A percentile compares a stretch with the other conserved stretches of the same genome.
phyloP scores from a whole-genome alignment of 2,797 vertebrate species.

The Distichodus sexfasciatus region DNA sequence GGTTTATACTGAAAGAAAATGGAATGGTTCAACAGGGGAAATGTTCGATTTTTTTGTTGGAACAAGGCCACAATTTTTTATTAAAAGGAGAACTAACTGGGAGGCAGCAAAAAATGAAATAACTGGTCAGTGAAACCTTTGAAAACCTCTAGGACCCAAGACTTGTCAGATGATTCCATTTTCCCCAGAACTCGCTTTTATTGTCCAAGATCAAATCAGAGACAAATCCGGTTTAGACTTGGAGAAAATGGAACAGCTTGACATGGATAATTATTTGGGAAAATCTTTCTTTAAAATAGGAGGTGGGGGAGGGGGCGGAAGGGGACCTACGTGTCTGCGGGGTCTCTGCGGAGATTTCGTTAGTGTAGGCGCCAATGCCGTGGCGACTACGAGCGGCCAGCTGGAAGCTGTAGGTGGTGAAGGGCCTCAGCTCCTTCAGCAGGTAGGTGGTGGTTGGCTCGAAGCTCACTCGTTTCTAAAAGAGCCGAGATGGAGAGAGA shows the following conservation, averaged over 20 bases:
- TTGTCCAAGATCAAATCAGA: conserved; percentile 3
- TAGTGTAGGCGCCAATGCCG: conserved; percentile 92
- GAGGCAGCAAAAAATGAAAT: no score
- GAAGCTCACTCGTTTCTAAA: conserved; percentile 88
- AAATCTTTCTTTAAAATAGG: no score
- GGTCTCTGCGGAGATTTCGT: conserved; percentile 94
- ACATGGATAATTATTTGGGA: background rate
- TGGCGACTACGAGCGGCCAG: conserved; percentile 93
- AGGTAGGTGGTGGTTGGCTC: conserved; percentile 90
- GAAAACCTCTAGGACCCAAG: conserved; percentile 33
- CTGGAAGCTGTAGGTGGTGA: conserved; percentile 93
- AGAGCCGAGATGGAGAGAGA: conserved; percentile 36
- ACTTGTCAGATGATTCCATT: conserved; percentile 54
- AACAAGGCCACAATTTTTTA: no score
- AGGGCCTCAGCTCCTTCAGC: conserved; percentile 93
- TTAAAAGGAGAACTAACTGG: no score
- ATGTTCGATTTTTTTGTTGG: no score
- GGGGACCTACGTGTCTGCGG: conserved; percentile 99
- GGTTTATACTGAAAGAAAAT: no score
- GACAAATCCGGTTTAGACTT: background rate
- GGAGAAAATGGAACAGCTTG: conserved; percentile 34
- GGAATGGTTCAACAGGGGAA: no score
- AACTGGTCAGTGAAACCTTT: conserved; percentile 54
- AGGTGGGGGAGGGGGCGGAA: conserved; percentile 70
- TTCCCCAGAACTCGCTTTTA: conserved; percentile 68